A percentile compares a stretch with the other conserved stretches of the same genome.
Conservation (phyloP, 2,113 vertebrate species). For the Stegastes partitus region DNA sequence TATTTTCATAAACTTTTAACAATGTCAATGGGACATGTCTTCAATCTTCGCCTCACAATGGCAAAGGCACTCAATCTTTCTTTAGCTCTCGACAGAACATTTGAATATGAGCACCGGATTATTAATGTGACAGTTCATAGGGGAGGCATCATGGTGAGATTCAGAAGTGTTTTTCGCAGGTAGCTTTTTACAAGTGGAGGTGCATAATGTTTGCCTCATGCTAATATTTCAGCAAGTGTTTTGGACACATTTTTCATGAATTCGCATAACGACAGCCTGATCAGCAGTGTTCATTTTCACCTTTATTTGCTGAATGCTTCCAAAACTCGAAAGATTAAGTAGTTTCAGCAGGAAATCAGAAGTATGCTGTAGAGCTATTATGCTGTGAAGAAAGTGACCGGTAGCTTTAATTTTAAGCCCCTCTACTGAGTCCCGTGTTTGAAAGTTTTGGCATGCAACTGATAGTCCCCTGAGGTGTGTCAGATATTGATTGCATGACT, state of each 20-base stretch:
- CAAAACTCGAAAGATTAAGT: too few relatives aligned
- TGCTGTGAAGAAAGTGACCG: too few relatives aligned
- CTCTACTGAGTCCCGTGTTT: too few relatives aligned
- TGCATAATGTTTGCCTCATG: background rate
- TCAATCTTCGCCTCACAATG: slow-evolving; percentile 94
- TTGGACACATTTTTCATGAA: slow-evolving; percentile 39
- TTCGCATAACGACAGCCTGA: slow-evolving; percentile 6
- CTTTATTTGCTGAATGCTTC: too few relatives aligned
- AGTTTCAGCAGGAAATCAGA: too few relatives aligned
- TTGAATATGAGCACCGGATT: slow-evolving; percentile 95
- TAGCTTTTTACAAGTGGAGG: slow-evolving; percentile 54
- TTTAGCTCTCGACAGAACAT: slow-evolving; percentile 95
- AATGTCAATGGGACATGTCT: slow-evolving; percentile 97
- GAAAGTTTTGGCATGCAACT: too few relatives aligned
- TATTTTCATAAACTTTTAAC: slow-evolving; percentile 98
- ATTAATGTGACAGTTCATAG: slow-evolving; percentile 92
- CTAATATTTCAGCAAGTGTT: background rate
- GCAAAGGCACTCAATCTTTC: slow-evolving; percentile 94
- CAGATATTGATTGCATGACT: too few relatives aligned
- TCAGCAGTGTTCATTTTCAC: background rate
- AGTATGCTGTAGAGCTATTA: too few relatives aligned
- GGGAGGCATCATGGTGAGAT: slow-evolving; percentile 84
- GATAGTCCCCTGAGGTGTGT: too few relatives aligned
- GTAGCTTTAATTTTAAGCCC: too few relatives aligned
- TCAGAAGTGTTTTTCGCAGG: slow-evolving; percentile 74